Evolutionary conservation across 2,113 vertebrate species (phyloP).

Genomic region (Azemiops feae): DNA sequence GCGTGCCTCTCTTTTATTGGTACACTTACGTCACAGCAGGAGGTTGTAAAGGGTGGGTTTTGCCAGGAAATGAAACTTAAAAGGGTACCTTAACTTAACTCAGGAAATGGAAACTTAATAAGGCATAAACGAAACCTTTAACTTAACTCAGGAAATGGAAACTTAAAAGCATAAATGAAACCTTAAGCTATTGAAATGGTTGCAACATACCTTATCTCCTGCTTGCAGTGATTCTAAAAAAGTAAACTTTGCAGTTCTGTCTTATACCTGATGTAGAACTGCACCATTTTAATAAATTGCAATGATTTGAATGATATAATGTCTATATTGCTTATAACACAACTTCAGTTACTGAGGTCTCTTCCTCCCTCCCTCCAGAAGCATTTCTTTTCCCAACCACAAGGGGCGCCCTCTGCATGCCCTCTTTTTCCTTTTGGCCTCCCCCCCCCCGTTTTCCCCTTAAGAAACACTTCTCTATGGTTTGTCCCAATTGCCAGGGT

Average conservation of each 20-base stretch:
- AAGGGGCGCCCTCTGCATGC: not conserved
- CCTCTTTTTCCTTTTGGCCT: not conserved
- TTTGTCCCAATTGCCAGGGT: not conserved
- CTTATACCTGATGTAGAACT: not conserved
- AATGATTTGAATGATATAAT: not conserved
- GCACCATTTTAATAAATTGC: not conserved
- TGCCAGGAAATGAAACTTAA: no score
- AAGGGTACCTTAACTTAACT: no score
- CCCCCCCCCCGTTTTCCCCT: fast-evolving
- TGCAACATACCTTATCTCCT: not conserved
- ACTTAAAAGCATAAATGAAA: no score
- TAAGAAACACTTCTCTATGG: not conserved
- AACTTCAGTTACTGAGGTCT: not conserved
- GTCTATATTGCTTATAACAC: not conserved
- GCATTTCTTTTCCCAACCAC: not conserved
- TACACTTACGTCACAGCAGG: no score
- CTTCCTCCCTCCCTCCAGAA: not conserved
- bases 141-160: no score
- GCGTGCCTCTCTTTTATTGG: no score
- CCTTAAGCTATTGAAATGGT: no score
- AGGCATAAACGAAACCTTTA: no score
- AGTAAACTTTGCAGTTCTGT: not conserved
- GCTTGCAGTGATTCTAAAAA: not conserved
- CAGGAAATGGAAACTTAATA: no score
- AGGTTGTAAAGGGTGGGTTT: no score